Evolutionary conservation across 1,140 invertebrate species (phyloP).

Genomic region (Bombus vancouverensis): DNA sequence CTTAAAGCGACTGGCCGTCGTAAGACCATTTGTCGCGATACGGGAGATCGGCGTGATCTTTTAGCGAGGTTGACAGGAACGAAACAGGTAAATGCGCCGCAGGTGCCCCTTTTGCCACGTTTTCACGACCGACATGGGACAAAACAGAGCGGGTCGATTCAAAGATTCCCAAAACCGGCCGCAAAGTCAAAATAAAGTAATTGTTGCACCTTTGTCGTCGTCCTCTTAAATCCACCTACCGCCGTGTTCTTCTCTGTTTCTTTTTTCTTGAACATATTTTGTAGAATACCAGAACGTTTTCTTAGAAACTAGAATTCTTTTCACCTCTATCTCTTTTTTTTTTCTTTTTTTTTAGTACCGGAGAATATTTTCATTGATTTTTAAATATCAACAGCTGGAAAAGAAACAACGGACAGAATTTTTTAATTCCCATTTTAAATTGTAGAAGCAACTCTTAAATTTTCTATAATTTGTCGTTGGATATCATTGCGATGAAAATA

Average conservation of each 20-base stretch:
- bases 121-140: conserved; percentile 47
- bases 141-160: conserved; percentile 38
- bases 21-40: conserved; percentile 68
- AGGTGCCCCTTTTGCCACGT: conserved; percentile 46
- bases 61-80: conserved; percentile 58
- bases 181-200: conserved; percentile 77
- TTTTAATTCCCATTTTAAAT: neutral
- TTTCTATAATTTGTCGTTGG: too few relatives aligned
- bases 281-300: neutral
- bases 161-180: conserved; percentile 41
- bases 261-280: neutral
- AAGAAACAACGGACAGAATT: neutral
- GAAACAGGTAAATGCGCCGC: conserved; percentile 51
- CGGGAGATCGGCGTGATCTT: conserved; percentile 56
- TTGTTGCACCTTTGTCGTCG: conserved; percentile 54
- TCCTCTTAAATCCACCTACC: conserved; percentile 20
- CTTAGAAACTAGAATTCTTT: neutral
- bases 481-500: too few relatives aligned
- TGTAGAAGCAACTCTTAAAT: too few relatives aligned
- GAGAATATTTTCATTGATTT: neutral
- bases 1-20: conserved; percentile 47
- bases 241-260: neutral
- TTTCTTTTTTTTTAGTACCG: neutral
- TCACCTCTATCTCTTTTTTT: neutral
- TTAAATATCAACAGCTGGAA: too few relatives aligned